Percentiles rank a stretch among this genome's conserved stretches.
phyloP scores from a whole-genome alignment of 2,888 invertebrate genomes.

The Diachrysia chrysitis region DNA sequence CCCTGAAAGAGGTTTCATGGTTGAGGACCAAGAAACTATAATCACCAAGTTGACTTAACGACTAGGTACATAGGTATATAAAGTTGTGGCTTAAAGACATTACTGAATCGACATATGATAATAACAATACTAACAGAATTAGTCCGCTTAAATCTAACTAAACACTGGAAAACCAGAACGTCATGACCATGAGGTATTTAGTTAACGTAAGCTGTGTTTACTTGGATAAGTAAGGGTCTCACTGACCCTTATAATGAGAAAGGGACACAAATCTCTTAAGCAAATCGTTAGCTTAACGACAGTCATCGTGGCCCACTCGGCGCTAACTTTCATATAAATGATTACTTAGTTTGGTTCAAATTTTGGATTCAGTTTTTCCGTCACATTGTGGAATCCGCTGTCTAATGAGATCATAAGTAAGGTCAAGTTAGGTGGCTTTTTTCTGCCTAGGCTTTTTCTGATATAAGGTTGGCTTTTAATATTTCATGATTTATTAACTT shows the following conservation, averaged over 20 bases:
- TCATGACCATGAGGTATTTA: neutral
- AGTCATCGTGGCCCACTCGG: neutral
- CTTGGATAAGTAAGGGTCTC: neutral
- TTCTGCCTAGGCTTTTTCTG: too few species aligned
- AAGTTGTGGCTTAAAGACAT: neutral
- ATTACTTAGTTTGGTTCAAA: neutral
- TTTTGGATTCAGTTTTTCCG: neutral
- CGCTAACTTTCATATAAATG: too few species aligned
- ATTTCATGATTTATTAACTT: too few species aligned
- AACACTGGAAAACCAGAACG: neutral
- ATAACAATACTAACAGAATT: neutral
- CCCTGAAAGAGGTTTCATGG: too few species aligned
- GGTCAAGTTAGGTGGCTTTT: too few species aligned
- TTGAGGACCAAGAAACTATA: too few species aligned
- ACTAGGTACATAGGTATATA: neutral
- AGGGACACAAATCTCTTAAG: neutral
- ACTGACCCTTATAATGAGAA: constrained; percentile 4
- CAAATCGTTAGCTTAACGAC: constrained; percentile 2
- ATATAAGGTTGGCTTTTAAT: too few species aligned
- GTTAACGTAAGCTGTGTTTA: constrained; percentile 1
- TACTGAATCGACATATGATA: neutral
- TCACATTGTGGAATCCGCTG: neutral
- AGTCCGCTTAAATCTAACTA: neutral
- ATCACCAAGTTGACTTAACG: too few species aligned
- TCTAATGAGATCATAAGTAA: too few species aligned